Conservation (phyloP, 2,113 vertebrate species). For the Spheniscus mendiculus region DNA sequence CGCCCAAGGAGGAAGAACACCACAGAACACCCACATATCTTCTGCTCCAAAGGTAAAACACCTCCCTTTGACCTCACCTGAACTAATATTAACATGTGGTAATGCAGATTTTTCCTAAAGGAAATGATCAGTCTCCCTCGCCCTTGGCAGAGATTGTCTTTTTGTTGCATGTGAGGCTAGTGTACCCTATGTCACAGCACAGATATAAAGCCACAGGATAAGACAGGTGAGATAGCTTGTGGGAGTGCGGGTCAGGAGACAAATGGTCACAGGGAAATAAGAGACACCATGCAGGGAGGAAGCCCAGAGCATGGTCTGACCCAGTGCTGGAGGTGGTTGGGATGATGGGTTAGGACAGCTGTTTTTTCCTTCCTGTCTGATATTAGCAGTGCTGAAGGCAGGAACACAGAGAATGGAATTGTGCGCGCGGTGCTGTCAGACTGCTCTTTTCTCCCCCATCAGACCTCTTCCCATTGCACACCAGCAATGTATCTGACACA, state of each 20-base stretch:
- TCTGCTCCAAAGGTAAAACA: background rate
- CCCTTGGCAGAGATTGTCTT: background rate
- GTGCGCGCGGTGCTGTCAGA: background rate
- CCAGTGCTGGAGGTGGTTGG: background rate
- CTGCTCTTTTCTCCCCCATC: background rate
- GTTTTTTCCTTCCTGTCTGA: background rate
- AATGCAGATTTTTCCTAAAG: background rate
- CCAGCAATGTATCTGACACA: background rate
- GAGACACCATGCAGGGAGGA: background rate
- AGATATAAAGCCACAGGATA: background rate
- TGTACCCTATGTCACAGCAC: background rate
- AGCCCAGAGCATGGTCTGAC: background rate
- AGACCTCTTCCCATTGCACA: background rate
- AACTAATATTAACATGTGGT: background rate
- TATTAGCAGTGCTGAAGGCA: background rate
- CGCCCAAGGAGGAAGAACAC: background rate
- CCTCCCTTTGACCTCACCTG: background rate
- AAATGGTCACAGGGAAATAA: background rate
- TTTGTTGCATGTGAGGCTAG: background rate
- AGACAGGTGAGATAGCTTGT: background rate
- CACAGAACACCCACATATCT: background rate
- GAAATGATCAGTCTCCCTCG: background rate
- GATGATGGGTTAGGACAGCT: background rate
- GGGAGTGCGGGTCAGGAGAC: accelerated
- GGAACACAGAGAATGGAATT: background rate